Conservation (phyloP, 1,140 invertebrate species). For the Sarcophaga bullata region DNA sequence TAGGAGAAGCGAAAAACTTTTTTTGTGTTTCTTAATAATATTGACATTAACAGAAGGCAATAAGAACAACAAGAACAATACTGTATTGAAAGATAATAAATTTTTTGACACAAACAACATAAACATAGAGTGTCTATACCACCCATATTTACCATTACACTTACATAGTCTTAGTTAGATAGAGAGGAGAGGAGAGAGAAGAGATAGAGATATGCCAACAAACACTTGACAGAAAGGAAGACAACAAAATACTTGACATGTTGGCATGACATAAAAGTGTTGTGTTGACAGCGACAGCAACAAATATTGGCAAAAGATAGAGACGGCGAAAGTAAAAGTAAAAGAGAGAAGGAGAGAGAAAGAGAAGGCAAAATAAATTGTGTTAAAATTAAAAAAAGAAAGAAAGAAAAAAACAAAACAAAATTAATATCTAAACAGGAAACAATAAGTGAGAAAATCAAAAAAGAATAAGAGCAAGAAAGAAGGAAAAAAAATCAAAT, state of each 20-base stretch:
- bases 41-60: constrained; percentile 15
- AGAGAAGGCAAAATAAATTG: background rate
- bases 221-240: background rate
- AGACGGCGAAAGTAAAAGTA: background rate
- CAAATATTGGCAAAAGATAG: background rate
- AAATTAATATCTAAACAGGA: background rate
- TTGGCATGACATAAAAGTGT: constrained; percentile 39
- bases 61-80: background rate
- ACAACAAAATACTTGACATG: constrained; percentile 41
- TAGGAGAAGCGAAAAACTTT: background rate
- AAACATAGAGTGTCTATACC: background rate
- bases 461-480: background rate
- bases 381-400: no score
- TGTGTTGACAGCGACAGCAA: constrained; percentile 35
- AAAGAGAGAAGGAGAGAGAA: background rate
- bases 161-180: no score
- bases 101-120: constrained; percentile 27
- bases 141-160: background rate
- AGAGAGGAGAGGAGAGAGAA: no score
- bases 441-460: background rate
- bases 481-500: constrained; percentile 13
- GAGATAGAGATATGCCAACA: background rate
- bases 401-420: background rate
- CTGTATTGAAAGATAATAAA: constrained; percentile 34
- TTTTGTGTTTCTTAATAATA: background rate